These are phyloP conservation scores for Parnassius smintheus DNA, from an alignment of 2,888 invertebrate genomes.

Conservation along the genomic window DNA sequence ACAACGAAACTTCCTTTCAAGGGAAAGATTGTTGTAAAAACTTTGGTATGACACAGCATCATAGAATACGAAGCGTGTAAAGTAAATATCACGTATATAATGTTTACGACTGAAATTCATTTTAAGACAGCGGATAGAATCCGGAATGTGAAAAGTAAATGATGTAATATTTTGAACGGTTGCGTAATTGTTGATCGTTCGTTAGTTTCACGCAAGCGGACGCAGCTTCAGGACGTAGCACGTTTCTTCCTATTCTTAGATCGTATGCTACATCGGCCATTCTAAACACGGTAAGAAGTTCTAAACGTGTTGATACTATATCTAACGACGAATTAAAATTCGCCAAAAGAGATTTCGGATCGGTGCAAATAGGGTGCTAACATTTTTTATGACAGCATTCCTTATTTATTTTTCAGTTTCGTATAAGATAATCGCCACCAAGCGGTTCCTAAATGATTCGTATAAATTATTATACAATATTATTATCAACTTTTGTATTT, in stretches of 20 bases:
- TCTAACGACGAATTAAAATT: too few species aligned
- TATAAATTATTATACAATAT: too few species aligned
- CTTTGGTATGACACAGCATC: background rate
- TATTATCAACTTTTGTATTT: too few species aligned
- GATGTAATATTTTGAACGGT: slow-evolving; percentile 19
- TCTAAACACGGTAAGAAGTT: background rate
- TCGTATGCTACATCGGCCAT: slow-evolving; percentile 4
- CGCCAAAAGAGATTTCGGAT: too few species aligned
- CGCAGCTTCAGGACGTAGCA: slow-evolving; percentile 11
- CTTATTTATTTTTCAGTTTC: too few species aligned
- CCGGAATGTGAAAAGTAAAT: slow-evolving; percentile 13
- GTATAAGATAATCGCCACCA: too few species aligned
- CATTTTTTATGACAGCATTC: too few species aligned
- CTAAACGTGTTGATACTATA: too few species aligned
- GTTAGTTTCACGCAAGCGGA: slow-evolving; percentile 14
- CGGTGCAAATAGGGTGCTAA: too few species aligned
- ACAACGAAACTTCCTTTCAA: too few species aligned
- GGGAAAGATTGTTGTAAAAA: too few species aligned
- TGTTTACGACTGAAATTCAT: slow-evolving; percentile 2
- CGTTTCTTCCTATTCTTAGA: slow-evolving; percentile 15
- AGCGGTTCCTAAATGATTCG: too few species aligned
- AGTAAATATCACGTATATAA: background rate
- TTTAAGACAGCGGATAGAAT: slow-evolving; percentile 3
- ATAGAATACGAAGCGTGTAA: background rate
- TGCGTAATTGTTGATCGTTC: slow-evolving; percentile 22